Conservation (phyloP, 2,797 vertebrate genomes). For the Sternarchorhynchus goeldii region DNA sequence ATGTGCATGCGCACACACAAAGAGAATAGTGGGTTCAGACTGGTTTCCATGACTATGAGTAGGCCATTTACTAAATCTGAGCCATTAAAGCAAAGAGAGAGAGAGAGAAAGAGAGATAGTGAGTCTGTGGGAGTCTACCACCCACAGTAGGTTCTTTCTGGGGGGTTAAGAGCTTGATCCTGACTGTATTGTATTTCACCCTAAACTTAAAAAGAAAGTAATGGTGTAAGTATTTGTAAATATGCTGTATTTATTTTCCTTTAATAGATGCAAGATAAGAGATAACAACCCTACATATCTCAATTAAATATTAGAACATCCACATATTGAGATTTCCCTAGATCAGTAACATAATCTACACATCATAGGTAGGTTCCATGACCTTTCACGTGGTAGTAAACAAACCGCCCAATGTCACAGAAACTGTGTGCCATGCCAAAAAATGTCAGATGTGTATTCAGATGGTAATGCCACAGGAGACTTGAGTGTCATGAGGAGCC, state of each 20-base stretch:
- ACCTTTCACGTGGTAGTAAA: slow-evolving; percentile 43
- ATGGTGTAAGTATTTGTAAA: slow-evolving; percentile 40
- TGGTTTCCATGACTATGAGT: slow-evolving; percentile 74
- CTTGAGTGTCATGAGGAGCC: slow-evolving; percentile 43
- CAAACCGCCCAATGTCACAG: slow-evolving; percentile 42
- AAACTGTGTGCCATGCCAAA: slow-evolving; percentile 64
- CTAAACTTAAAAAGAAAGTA: slow-evolving; percentile 52
- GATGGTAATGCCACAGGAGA: slow-evolving; percentile 68
- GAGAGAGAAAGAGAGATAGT: slow-evolving; percentile 27
- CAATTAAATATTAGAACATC: neutral
- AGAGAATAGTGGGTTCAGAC: slow-evolving; percentile 61
- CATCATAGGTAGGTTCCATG: slow-evolving; percentile 34
- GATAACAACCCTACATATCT: neutral
- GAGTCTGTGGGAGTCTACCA: slow-evolving; percentile 65
- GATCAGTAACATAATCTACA: slow-evolving; percentile 20
- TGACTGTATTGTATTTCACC: slow-evolving; percentile 64
- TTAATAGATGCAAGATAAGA: slow-evolving; percentile 4
- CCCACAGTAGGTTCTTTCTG: slow-evolving; percentile 67
- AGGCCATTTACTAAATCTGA: slow-evolving; percentile 65
- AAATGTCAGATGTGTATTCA: slow-evolving; percentile 64
- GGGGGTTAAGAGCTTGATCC: slow-evolving; percentile 69
- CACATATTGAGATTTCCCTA: neutral
- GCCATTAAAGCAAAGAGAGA: slow-evolving; percentile 48
- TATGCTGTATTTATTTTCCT: slow-evolving; percentile 24
- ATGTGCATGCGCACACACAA: slow-evolving; percentile 50